Percentiles rank a stretch among this genome's conserved stretches.
These are phyloP conservation scores for Salmo trutta DNA, from an alignment of 2,797 vertebrate species.

Conservation along the genomic window DNA sequence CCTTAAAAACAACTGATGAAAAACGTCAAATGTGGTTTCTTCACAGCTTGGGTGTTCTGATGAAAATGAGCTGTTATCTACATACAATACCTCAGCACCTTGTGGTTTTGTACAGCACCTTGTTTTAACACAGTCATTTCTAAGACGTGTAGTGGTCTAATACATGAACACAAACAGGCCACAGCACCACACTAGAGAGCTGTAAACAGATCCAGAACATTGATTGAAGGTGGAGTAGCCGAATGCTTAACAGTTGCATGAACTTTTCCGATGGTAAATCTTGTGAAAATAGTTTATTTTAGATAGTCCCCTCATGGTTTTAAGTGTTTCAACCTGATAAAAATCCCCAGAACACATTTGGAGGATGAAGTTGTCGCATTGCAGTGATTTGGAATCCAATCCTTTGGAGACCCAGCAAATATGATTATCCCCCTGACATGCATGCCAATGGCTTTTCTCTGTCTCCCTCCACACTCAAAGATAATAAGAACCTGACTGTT, in stretches of 20 bases:
- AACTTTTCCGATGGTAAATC: neutral
- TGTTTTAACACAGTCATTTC: constrained; percentile 45
- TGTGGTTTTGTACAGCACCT: constrained; percentile 50
- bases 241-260: too few species aligned
- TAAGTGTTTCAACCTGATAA: constrained; percentile 74
- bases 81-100: constrained; percentile 52
- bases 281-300: too few species aligned
- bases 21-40: too few species aligned
- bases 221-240: too few species aligned
- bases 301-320: constrained; percentile 10
- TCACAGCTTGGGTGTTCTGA: constrained; percentile 23
- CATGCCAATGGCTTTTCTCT: constrained; percentile 70
- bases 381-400: constrained; percentile 9
- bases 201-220: constrained; percentile 66
- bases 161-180: constrained; percentile 23
- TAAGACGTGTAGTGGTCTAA: constrained; percentile 13
- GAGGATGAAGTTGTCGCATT: neutral
- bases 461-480: constrained; percentile 52
- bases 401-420: constrained; percentile 77
- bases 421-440: constrained; percentile 70
- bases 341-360: neutral
- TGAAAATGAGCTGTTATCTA: constrained; percentile 43
- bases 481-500: constrained; percentile 61
- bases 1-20: constrained; percentile 39
- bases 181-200: constrained; percentile 50